Conservation (phyloP, 2,797 vertebrate genomes). For the Tenualosa thibaudeaui region DNA sequence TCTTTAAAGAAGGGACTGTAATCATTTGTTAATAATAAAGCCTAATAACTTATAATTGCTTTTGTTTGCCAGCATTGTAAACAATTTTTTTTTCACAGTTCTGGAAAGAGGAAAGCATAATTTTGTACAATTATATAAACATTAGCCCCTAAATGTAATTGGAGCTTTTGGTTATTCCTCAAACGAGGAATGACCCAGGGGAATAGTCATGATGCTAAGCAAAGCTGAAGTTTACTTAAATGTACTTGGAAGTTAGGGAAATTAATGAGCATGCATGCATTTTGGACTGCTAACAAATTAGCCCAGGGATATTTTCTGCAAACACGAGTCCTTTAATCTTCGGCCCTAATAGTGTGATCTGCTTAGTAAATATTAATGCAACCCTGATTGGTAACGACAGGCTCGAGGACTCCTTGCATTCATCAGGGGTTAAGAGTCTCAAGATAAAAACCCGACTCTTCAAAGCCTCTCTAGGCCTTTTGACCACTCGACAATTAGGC, state of each 20-base stretch:
- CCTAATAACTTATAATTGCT: background rate
- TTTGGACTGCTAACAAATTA: conserved; percentile 23
- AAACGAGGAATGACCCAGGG: background rate
- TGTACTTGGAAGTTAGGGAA: conserved; percentile 11
- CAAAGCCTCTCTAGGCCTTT: conserved; percentile 68
- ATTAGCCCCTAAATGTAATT: conserved; percentile 3
- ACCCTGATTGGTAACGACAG: conserved; percentile 80
- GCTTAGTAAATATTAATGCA: conserved; percentile 73
- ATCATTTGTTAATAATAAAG: background rate
- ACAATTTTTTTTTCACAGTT: background rate
- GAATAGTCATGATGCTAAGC: background rate
- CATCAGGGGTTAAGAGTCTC: conserved; percentile 68
- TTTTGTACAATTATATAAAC: conserved; percentile 21
- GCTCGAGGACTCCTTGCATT: conserved; percentile 73
- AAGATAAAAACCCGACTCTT: conserved; percentile 72
- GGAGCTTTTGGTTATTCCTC: background rate
- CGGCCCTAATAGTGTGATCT: conserved; percentile 60
- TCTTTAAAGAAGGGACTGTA: conserved; percentile 24
- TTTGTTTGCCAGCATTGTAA: conserved; percentile 4
- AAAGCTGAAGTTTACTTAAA: conserved; percentile 10
- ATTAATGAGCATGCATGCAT: conserved; percentile 23
- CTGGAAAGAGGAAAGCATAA: background rate
- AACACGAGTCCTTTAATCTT: conserved; percentile 13
- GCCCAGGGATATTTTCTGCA: background rate
- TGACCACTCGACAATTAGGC: conserved; percentile 74